These are phyloP conservation scores for Anthonomus grandis DNA, from an alignment of 1,140 invertebrate species.

Conservation along the genomic window DNA sequence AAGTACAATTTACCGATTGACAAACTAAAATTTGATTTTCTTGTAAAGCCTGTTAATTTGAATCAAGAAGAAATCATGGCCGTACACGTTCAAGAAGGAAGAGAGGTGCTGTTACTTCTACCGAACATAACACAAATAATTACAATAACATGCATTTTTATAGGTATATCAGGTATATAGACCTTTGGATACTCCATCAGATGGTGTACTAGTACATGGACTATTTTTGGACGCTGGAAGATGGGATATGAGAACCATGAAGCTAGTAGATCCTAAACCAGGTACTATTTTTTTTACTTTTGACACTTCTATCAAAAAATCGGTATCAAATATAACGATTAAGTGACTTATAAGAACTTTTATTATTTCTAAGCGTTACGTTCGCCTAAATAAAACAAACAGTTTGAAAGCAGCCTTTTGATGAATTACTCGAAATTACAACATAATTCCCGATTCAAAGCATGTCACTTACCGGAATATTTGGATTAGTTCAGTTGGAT, in stretches of 20 bases:
- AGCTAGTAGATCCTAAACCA: conserved; percentile 68
- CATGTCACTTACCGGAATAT: too few relatives aligned
- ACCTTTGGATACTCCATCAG: conserved; percentile 58
- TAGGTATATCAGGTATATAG: conserved; percentile 52
- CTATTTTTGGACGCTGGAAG: conserved; percentile 82
- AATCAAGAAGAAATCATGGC: conserved; percentile 65
- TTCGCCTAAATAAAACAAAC: too few relatives aligned
- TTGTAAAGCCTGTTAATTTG: conserved; percentile 54
- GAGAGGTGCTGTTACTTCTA: conserved; percentile 42
- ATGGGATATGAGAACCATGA: conserved; percentile 66
- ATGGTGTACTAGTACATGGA: conserved; percentile 80
- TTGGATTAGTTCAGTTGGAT: too few relatives aligned
- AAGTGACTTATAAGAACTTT: too few relatives aligned
- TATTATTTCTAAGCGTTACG: too few relatives aligned
- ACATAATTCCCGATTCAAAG: too few relatives aligned
- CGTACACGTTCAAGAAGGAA: conserved; percentile 48
- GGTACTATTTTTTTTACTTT: conserved; percentile 49
- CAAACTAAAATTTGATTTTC: conserved; percentile 76
- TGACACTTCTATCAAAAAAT: not conserved
- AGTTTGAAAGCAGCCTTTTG: too few relatives aligned
- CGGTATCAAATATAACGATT: not conserved
- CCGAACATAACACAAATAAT: not conserved
- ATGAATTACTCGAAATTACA: too few relatives aligned
- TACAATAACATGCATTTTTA: conserved; percentile 22
- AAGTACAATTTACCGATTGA: conserved; percentile 83